These are phyloP conservation scores for Phrixothrix hirtus DNA, from an alignment of 2,888 invertebrate species.

Conservation along the genomic window DNA sequence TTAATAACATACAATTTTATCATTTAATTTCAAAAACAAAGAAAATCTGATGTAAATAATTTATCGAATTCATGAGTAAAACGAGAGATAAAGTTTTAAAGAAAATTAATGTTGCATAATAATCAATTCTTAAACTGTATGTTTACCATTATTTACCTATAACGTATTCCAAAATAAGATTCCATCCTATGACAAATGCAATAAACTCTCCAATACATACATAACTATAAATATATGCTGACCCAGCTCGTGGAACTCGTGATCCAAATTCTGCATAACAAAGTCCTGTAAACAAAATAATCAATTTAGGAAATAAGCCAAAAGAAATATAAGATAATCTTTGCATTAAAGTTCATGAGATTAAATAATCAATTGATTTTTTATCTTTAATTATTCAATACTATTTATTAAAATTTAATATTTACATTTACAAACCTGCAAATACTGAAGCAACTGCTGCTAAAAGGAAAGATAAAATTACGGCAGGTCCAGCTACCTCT, in stretches of 20 bases:
- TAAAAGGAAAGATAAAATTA: constrained; percentile 80
- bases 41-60: too few relatives aligned
- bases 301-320: too few relatives aligned
- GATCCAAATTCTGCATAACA: constrained; percentile 93
- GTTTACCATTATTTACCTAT: constrained; percentile 62
- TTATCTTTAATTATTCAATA: too few relatives aligned
- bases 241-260: constrained; percentile 84
- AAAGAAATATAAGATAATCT: too few relatives aligned
- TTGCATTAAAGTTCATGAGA: too few relatives aligned
- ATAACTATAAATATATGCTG: constrained; percentile 92
- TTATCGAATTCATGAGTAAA: too few relatives aligned
- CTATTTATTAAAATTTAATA: too few relatives aligned
- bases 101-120: too few relatives aligned
- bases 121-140: background rate
- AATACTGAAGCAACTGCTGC: constrained; percentile 88
- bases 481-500: constrained; percentile 81
- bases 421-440: constrained; percentile 75
- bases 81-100: too few relatives aligned
- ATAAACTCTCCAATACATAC: constrained; percentile 90
- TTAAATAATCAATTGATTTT: too few relatives aligned
- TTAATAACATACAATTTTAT: too few relatives aligned
- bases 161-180: constrained; percentile 85
- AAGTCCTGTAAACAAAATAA: constrained; percentile 62
- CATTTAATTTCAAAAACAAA: too few relatives aligned
- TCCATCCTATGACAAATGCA: constrained; percentile 93